Conservation (phyloP, 2,113 vertebrate genomes). For the Callospermophilus lateralis region DNA sequence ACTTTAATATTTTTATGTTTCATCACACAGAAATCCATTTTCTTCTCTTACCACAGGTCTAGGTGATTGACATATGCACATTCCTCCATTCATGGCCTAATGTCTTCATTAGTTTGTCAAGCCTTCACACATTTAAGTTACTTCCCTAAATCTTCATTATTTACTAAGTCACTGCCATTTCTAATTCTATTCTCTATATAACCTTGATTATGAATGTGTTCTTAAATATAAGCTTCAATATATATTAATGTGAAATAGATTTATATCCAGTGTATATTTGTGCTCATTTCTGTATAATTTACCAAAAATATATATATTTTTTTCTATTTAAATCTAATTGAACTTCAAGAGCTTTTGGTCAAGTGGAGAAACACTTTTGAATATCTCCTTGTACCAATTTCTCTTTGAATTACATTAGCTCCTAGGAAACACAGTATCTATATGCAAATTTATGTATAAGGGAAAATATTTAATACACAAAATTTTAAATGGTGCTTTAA, state of each 20-base stretch:
- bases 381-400: background rate
- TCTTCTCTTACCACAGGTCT: background rate
- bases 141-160: background rate
- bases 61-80: background rate
- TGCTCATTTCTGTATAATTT: background rate
- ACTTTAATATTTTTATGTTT: background rate
- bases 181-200: background rate
- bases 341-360: background rate
- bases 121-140: background rate
- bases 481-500: conserved; percentile 36
- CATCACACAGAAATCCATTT: background rate
- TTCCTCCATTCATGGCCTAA: background rate
- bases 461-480: background rate
- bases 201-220: background rate
- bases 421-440: background rate
- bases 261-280: background rate
- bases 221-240: background rate
- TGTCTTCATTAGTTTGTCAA: conserved; percentile 10
- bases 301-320: background rate
- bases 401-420: background rate
- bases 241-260: background rate
- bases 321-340: background rate
- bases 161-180: background rate
- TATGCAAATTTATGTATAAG: background rate
- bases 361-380: background rate